Evolutionary conservation across 1,140 invertebrate genomes (phyloP).

Genomic region (Heliothis subflexa): DNA sequence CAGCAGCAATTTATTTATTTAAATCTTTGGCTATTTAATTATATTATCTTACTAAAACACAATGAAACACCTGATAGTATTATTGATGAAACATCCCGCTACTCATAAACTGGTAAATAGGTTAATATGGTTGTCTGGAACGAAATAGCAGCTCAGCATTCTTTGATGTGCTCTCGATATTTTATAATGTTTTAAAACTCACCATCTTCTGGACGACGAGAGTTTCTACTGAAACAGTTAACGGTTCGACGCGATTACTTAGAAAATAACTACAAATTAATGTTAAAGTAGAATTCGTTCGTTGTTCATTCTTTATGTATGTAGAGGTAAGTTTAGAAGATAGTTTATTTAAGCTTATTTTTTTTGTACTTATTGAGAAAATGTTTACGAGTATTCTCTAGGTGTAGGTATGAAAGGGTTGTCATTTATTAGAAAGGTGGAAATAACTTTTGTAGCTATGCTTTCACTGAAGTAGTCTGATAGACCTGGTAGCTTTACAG

Average conservation of each 20-base stretch:
- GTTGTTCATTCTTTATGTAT: no score
- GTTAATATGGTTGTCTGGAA: conserved; percentile 6
- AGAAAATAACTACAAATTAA: not conserved
- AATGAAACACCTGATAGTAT: not conserved
- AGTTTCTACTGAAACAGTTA: not conserved
- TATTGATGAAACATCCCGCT: not conserved
- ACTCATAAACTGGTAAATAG: conserved; percentile 26
- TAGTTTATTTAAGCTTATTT: not conserved
- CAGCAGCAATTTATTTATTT: no score
- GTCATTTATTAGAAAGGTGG: no score
- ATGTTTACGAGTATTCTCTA: no score
- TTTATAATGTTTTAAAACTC: conserved; percentile 4
- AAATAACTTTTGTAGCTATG: no score
- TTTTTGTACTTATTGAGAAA: no score
- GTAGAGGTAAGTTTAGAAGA: not conserved
- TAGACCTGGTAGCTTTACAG: no score
- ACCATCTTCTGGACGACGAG: not conserved
- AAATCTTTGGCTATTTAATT: no score
- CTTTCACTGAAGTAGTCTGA: no score
- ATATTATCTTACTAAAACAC: not conserved
- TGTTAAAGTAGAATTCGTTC: not conserved
- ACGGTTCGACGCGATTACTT: not conserved
- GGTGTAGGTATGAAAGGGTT: no score
- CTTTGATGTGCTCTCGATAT: conserved; percentile 11
- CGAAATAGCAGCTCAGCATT: not conserved